Percentiles rank a stretch among this genome's conserved stretches.
These are phyloP conservation scores for Papilio polyxenes DNA, from an alignment of 1,140 invertebrate genomes.

Conservation along the genomic window DNA sequence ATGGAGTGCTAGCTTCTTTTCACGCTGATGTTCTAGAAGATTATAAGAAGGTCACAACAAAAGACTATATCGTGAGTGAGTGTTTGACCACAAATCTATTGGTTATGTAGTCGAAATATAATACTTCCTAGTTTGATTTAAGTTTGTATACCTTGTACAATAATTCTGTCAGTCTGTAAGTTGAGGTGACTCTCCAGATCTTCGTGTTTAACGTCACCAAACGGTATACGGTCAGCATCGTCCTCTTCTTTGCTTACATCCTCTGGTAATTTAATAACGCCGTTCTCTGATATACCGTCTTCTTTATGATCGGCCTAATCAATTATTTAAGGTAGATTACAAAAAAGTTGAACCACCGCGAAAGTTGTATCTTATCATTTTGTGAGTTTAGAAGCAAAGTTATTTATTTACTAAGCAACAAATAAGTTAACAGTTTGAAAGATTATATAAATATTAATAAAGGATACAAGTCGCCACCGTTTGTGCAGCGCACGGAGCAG, in stretches of 20 bases:
- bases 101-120: too few relatives aligned
- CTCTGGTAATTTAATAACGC: slow-evolving; percentile 43
- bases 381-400: background rate
- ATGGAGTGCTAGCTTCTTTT: slow-evolving; percentile 63
- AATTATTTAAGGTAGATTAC: slow-evolving; percentile 38
- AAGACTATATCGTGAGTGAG: too few relatives aligned
- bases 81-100: too few relatives aligned
- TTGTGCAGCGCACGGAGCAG: slow-evolving; percentile 89
- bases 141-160: slow-evolving; percentile 53
- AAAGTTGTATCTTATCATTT: too few relatives aligned
- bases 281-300: slow-evolving; percentile 32
- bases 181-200: slow-evolving; percentile 56
- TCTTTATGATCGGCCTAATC: slow-evolving; percentile 24
- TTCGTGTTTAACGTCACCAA: slow-evolving; percentile 40
- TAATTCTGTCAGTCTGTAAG: slow-evolving; percentile 60
- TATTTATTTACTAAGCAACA: background rate
- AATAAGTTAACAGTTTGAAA: too few relatives aligned
- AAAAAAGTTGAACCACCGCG: background rate
- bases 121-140: too few relatives aligned
- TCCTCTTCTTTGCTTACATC: slow-evolving; percentile 44
- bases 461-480: slow-evolving; percentile 83
- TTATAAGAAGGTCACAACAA: background rate
- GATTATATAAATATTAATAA: slow-evolving; percentile 36
- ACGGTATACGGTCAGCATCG: slow-evolving; percentile 26
- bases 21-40: slow-evolving; percentile 52